Percentiles rank a stretch among this genome's conserved stretches.
phyloP scores from a whole-genome alignment of 2,113 vertebrate species.

The Oreamnos americanus region DNA sequence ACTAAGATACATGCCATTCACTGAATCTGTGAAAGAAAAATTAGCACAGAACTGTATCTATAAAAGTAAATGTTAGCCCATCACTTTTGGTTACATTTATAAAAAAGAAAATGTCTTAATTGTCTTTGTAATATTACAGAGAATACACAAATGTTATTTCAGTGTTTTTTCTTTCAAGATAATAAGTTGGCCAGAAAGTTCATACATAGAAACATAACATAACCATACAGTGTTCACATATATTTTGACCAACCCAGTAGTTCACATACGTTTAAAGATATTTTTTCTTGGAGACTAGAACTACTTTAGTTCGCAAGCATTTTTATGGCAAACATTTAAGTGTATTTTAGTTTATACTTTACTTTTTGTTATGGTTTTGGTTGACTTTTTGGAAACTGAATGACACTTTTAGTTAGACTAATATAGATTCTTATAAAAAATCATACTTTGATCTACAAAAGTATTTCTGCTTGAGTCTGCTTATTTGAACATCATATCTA shows the following conservation, averaged over 20 bases:
- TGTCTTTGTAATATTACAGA: not conserved
- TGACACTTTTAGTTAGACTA: slow-evolving; percentile 14
- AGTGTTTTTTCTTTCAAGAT: not conserved
- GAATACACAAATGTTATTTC: not conserved
- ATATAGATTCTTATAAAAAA: not conserved
- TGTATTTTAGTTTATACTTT: slow-evolving; percentile 9
- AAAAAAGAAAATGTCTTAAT: not conserved
- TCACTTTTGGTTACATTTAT: not conserved
- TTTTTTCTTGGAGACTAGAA: not conserved
- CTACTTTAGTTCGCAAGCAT: slow-evolving; percentile 15
- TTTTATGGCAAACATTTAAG: not conserved
- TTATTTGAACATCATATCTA: not conserved
- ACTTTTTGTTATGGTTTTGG: not conserved
- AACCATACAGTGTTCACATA: not conserved
- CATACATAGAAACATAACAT: not conserved
- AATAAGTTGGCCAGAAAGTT: not conserved
- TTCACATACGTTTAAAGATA: not conserved
- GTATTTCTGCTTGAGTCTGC: slow-evolving; percentile 7
- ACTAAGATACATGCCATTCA: not conserved
- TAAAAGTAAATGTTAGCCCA: not conserved
- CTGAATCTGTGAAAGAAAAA: not conserved
- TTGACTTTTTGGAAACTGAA: not conserved
- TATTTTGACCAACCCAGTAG: not conserved
- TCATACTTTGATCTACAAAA: not conserved
- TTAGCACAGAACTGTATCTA: not conserved